Conservation (phyloP, 92 coral and sea anemone species). For the Actinernus sp. region DNA sequence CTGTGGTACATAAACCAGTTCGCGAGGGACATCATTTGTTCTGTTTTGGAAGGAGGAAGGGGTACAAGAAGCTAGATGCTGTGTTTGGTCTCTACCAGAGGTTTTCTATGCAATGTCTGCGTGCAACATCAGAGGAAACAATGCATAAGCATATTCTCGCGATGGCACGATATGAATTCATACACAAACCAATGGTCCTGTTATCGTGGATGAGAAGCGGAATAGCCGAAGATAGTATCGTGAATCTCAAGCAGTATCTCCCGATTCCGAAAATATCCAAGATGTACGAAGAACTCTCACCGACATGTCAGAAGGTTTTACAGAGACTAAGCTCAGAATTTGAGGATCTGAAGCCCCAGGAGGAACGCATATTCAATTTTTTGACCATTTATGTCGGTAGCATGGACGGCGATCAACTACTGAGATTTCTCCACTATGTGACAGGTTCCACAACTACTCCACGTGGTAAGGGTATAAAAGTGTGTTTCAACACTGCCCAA, state of each 20-base stretch:
- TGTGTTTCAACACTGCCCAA: constrained; percentile 7
- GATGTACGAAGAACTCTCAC: constrained; percentile 4
- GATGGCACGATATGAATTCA: no score
- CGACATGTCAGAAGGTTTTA: constrained; percentile 1
- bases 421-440: constrained; percentile 11
- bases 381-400: constrained; percentile 5
- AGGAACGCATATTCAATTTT: constrained; percentile 4
- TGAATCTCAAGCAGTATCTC: not conserved
- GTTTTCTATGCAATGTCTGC: no score
- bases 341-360: constrained; percentile 8
- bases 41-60: no score
- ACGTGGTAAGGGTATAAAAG: constrained; percentile 9
- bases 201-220: constrained; percentile 6
- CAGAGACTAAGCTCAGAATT: constrained; percentile 1
- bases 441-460: constrained; percentile 15
- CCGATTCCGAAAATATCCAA: constrained; percentile 8
- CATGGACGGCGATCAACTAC: constrained; percentile 9
- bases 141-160: no score
- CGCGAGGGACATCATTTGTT: no score
- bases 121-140: no score
- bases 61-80: no score
- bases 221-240: constrained; percentile 10
- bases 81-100: no score
- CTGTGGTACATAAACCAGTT: no score
- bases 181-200: constrained; percentile 1